Evolutionary conservation across 2,113 vertebrate genomes (phyloP), one percentile per base, ranked within the genome.

Genomic region (Chrysemys picta): DNA sequence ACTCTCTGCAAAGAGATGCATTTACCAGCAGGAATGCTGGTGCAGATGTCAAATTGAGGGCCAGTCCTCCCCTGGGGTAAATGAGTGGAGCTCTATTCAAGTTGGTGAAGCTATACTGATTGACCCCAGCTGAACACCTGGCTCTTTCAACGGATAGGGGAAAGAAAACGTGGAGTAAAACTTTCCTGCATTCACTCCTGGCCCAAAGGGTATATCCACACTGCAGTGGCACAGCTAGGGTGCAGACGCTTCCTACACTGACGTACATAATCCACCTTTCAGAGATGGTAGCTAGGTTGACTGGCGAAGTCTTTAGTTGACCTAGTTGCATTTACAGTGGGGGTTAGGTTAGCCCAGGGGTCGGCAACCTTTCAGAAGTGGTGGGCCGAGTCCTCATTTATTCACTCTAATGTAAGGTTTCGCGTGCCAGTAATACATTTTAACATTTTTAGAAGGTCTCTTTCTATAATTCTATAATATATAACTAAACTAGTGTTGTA

Each of bases 31-130:
- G 95, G 92, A 94, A 93, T 59, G 29, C 19, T 94, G 94, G 90
- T 95, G 92, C 94, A 96, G 96, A 96, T 92, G 93, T 96, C 97
- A 97, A 94, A 95, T 95, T 94, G 92, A 85, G 95, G 96, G 96
- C 96, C 94, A 95, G 95, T 49, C 96, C 92, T 97, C 79, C 69
- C 89, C 85, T 85, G 88, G 96, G 94, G 88, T 89, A 92, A 95
- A 96, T 95, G 95, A 97, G 86, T 3, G 0, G 35, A 22, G 89
- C 85, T 83, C 85, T 72, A 85, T 92, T 87, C 1, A 47, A 89
- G 91, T 93, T 17, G 1, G 87, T 87, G 90, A 93, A 94, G 87
- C 87, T 91, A 78, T 89, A 96, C 91, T 93, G 91, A 96, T 95
- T 96, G 92, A 93, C 92, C 96, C 93, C 93, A 95, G 57, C 81